Evolutionary conservation across 2,797 vertebrate genomes (phyloP), one percentile per base, ranked within the genome.

Genomic region (Pogoniulus pusillus): DNA sequence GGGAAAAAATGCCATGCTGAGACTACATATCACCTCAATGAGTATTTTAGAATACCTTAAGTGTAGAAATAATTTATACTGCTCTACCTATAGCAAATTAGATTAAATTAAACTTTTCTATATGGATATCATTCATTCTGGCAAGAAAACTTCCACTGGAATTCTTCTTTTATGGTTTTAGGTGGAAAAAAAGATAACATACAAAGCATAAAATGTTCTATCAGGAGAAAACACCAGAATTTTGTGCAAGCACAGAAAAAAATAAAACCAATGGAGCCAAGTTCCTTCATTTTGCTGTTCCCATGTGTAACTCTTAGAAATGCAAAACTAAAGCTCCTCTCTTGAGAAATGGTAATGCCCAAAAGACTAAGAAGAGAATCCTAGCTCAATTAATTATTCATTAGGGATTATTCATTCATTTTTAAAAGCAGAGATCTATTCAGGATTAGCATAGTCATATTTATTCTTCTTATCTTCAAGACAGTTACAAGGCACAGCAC

Each of bases 331-430:
- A 80, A 78, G 76, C 12, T 75, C 26, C 8, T 20, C 86, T 84
- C 78, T 51, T 54, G 84, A 70, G 84, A 82, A 64, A 14, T 16
- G 10, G 15, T 5, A 69, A 72, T 55, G 59, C 84, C 68, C 76
- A 39, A 51, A 78, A 76, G 76, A 82, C 12, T 63, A 78, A 85
- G 47, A 57, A 51, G 1, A 87, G 39, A 82, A 73, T 68, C 20
- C 20, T 82, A 29, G 10, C 34, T 62, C 60, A 75, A 84, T 89
- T 70, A 91, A 92, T 88, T 91, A 89, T 89, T 92, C 74, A 93
- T 39, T 15, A 85, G 24, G 14, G 53, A 78, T 64, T 83, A 75
- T 75, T 75, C 57, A 85, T 51, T 12, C 20, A 75, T 58, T 85
- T 93, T 83, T 70, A 72, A 93, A 85, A 65, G 16, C 3, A 22